These are phyloP conservation scores for Cacoxenus indagator DNA, from an alignment of 2,888 invertebrate species.

Conservation along the genomic window DNA sequence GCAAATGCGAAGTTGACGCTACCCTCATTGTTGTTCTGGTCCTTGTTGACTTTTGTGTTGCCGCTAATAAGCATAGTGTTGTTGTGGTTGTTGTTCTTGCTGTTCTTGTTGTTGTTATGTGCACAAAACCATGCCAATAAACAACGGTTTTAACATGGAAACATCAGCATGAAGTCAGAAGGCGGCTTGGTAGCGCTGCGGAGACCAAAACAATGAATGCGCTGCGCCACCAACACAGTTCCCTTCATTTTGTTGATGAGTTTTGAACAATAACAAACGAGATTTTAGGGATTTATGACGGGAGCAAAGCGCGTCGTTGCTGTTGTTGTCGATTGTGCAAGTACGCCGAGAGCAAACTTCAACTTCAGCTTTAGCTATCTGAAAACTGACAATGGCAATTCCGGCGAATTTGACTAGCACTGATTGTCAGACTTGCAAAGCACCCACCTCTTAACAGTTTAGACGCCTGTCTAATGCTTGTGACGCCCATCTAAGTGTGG, in stretches of 20 bases:
- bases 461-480: constrained; percentile 30
- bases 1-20: constrained; percentile 39
- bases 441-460: not conserved
- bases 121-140: not conserved
- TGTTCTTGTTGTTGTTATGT: not conserved
- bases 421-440: not conserved
- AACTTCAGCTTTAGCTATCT: no score
- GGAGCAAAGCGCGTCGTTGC: not conserved
- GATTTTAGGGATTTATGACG: constrained; percentile 63
- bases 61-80: not conserved
- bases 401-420: not conserved
- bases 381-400: not conserved
- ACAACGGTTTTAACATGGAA: not conserved
- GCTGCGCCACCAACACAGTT: not conserved
- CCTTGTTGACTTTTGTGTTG: not conserved
- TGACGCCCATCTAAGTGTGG: no score
- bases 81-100: not conserved
- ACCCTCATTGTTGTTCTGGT: not conserved
- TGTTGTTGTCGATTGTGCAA: not conserved
- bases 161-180: not conserved
- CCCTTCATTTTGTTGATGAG: constrained; percentile 26
- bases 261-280: constrained; percentile 62
- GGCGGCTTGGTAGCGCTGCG: not conserved
- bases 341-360: not conserved
- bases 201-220: no score